Percentiles rank a stretch among this genome's conserved stretches.
These are phyloP conservation scores for Meiosimyza decipiens DNA, from an alignment of 2,888 invertebrate genomes.

Conservation along the genomic window DNA sequence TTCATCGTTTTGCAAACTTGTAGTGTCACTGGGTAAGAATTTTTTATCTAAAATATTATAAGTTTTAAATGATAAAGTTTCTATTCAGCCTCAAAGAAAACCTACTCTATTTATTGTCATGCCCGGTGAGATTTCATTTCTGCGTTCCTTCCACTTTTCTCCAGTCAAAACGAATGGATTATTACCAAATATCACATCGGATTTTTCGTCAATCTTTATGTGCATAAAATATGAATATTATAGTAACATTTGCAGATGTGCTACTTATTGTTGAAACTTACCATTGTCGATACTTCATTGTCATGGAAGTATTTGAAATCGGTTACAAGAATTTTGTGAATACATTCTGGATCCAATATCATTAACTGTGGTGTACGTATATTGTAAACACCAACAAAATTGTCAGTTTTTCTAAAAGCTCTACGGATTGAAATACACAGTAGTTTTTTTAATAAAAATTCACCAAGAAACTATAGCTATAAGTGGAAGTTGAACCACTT, in stretches of 20 bases:
- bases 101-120: constrained; percentile 46
- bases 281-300: constrained; percentile 54
- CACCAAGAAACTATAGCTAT: no score
- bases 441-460: no score
- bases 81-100: background rate
- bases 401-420: constrained; percentile 50
- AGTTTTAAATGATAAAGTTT: background rate
- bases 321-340: constrained; percentile 61
- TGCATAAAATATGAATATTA: no score
- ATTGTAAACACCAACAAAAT: constrained; percentile 64
- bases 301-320: constrained; percentile 66
- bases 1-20: constrained; percentile 65
- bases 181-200: constrained; percentile 48
- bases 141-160: constrained; percentile 54
- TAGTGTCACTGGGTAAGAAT: constrained; percentile 66
- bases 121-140: constrained; percentile 49
- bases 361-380: constrained; percentile 62
- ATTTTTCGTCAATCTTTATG: constrained; percentile 24
- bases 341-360: constrained; percentile 60
- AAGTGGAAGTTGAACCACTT: no score
- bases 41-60: constrained; percentile 53
- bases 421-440: constrained; percentile 45
- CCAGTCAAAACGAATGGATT: constrained; percentile 56
- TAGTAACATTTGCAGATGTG: no score
- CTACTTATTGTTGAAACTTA: constrained; percentile 40